phyloP scores from a whole-genome alignment of 2,113 vertebrate species.

The Isurus oxyrinchus region DNA sequence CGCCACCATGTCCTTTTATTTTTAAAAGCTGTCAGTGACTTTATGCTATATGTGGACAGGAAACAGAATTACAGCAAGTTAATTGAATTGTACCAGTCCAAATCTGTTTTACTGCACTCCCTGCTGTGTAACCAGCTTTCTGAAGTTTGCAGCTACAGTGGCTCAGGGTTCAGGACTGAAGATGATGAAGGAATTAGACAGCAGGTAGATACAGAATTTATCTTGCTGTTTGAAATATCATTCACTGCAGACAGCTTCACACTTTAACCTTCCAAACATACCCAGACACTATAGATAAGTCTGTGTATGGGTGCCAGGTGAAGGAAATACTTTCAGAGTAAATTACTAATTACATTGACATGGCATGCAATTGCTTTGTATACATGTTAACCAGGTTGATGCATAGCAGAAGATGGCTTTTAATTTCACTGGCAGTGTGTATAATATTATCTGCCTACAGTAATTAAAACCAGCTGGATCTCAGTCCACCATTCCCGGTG shows the following conservation, averaged over 20 bases:
- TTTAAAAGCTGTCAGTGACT: background rate
- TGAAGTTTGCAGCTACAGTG: background rate
- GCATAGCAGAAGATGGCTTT: background rate
- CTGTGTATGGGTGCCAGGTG: background rate
- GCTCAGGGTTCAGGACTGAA: background rate
- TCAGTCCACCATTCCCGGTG: background rate
- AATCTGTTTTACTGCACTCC: background rate
- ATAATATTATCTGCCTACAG: background rate
- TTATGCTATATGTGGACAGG: background rate
- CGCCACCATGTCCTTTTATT: background rate
- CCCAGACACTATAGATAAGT: background rate
- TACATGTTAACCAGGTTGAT: background rate
- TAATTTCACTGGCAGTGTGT: background rate
- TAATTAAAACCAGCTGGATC: background rate
- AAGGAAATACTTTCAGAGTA: background rate
- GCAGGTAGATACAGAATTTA: background rate
- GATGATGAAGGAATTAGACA: background rate
- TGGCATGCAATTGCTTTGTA: background rate
- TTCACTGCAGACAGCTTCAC: background rate
- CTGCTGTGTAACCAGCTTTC: background rate
- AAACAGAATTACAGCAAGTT: background rate
- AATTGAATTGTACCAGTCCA: background rate
- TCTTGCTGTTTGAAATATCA: background rate
- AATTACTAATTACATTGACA: background rate
- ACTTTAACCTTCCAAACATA: background rate